Base-by-base conservation (phyloP, 2,113 vertebrate genomes). In the Canis aureus region DNA sequence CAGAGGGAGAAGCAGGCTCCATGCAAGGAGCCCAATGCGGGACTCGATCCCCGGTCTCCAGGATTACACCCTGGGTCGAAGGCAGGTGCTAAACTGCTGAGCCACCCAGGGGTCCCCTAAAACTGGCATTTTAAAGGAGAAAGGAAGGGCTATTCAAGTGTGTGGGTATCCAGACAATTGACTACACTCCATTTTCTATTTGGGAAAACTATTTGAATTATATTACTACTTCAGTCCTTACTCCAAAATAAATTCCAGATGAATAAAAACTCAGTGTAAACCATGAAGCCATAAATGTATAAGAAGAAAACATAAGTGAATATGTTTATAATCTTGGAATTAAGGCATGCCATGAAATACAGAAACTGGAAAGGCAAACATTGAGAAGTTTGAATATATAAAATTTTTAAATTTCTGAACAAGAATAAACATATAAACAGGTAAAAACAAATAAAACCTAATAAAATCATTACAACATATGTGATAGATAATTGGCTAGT, bases 221-320 rank as follows among this genome's bases (percentile, higher is more conserved):
- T 51, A 93, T 53, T 69, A 20, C 19, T 69, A 71, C 59, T 16
- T 76, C 53, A 90, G n/a, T 82, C 86, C 32, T 90, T 90, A 82
- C 19, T 64, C 64, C 80, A 93, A 93, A 96, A 81, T 76, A 86
- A 95, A 69, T 76, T 93, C 73, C 66, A 22, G 85, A 59, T 82
- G 53, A 95, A 78, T 89, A 66, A 92, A 94, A 95, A 64, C 11
- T 66, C 69, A 92, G 51, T 82, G 67, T 86, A 66, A 95, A 82
- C 62, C 53, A 59, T 8, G 32, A 93, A 93, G 64, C 32, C 29
- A 79, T 64, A 22, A 51, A 83, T 64, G 76, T 62, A 86, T 60
- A 60, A 29, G 27, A 93, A 76, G 73, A 80, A 96, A 93, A 90
- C 80, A 49, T 55, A 92, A n/a, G 8, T 92, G 73, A 89, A 67